Evolutionary conservation across 2,888 invertebrate genomes (phyloP).

Genomic region (Morpho deidamia): DNA sequence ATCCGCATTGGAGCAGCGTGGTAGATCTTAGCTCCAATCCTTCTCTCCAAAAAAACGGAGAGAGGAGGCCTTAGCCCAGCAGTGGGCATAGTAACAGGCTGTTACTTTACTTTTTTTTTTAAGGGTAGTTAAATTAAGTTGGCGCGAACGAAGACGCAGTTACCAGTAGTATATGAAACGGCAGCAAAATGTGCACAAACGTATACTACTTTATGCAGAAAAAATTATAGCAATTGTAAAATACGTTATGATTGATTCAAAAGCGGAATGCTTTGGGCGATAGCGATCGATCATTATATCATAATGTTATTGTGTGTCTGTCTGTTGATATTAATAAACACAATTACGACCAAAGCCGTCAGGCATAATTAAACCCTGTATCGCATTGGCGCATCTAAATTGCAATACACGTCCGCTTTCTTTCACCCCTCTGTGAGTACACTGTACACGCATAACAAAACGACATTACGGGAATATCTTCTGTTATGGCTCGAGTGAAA

Average conservation of each 20-base stretch:
- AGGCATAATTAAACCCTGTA: constrained; percentile 59
- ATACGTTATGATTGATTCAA: constrained; percentile 14
- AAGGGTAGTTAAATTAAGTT: too few species aligned
- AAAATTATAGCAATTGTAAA: constrained; percentile 8
- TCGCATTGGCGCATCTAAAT: constrained; percentile 65
- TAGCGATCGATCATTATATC: constrained; percentile 19
- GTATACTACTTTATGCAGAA: not conserved
- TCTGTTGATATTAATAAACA: constrained; percentile 25
- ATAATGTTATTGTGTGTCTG: constrained; percentile 20
- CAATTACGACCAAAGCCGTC: constrained; percentile 36
- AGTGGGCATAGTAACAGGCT: too few species aligned
- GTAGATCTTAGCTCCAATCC: too few species aligned
- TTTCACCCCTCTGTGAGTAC: constrained; percentile 31
- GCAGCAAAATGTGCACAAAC: too few species aligned
- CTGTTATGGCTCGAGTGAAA: too few species aligned
- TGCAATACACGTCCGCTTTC: constrained; percentile 68
- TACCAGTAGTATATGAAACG: too few species aligned
- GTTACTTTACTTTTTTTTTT: too few species aligned
- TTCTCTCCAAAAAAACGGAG: too few species aligned
- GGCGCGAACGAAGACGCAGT: too few species aligned
- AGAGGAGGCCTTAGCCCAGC: too few species aligned
- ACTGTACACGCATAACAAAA: not conserved
- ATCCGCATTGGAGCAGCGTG: too few species aligned
- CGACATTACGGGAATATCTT: not conserved
- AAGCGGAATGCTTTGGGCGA: constrained; percentile 12